Evolutionary conservation across 2,113 vertebrate species (phyloP).

Genomic region (Syngnathus typhle): DNA sequence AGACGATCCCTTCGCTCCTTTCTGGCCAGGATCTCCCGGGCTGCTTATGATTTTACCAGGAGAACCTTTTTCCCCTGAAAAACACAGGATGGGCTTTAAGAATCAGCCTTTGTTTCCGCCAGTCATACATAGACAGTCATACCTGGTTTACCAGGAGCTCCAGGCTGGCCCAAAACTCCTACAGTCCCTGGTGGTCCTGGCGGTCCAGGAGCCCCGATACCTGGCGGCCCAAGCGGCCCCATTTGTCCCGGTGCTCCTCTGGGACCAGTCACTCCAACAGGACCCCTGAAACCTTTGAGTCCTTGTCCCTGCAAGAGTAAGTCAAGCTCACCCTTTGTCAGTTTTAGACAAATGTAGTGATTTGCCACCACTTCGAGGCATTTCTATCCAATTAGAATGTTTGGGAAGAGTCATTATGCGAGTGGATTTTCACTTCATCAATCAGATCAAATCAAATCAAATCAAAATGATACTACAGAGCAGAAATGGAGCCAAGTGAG

Average conservation of each 20-base stretch:
- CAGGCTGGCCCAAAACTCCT: slow-evolving; percentile 53
- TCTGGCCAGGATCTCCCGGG: slow-evolving; percentile 58
- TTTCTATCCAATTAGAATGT: too few relatives aligned
- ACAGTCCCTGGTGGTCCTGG: slow-evolving; percentile 52
- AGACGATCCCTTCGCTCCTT: slow-evolving; percentile 54
- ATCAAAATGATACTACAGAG: neutral
- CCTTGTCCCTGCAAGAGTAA: slow-evolving; percentile 49
- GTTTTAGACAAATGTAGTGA: too few relatives aligned
- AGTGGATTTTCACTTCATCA: too few relatives aligned
- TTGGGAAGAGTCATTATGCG: too few relatives aligned
- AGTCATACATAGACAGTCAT: neutral
- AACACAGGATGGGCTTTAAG: neutral
- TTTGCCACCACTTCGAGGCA: too few relatives aligned
- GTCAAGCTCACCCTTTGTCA: too few relatives aligned
- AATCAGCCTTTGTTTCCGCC: neutral
- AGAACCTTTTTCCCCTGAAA: slow-evolving; percentile 65
- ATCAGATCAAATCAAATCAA: too few relatives aligned
- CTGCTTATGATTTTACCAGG: slow-evolving; percentile 19
- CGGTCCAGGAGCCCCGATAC: slow-evolving; percentile 50
- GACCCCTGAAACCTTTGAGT: slow-evolving; percentile 53
- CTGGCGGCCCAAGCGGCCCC: slow-evolving; percentile 51
- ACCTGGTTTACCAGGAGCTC: slow-evolving; percentile 63
- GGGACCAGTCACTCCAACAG: slow-evolving; percentile 27
- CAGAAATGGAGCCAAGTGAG: neutral
- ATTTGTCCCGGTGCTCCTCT: slow-evolving; percentile 50